These are phyloP conservation scores for Luscinia luscinia DNA, from an alignment of 2,797 vertebrate species.

Conservation along the genomic window DNA sequence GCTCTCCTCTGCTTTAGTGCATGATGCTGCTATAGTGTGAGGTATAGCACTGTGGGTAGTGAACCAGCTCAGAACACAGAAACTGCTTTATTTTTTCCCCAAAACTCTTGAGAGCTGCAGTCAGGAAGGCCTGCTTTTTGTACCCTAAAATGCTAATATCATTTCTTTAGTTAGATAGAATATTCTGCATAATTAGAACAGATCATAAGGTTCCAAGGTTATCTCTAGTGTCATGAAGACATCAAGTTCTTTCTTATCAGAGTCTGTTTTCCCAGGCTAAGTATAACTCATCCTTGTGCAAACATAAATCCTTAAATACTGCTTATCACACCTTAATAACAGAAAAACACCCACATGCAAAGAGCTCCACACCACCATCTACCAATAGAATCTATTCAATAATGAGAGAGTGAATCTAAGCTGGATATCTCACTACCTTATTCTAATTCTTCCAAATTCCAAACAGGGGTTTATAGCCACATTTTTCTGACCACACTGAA, in stretches of 20 bases:
- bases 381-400: not conserved
- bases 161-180: conserved; percentile 76
- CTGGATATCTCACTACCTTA: not conserved
- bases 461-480: not conserved
- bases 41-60: no score
- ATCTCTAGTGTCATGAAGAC: conserved; percentile 73
- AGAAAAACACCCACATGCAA: not conserved
- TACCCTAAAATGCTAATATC: conserved; percentile 47
- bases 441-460: not conserved
- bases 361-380: not conserved
- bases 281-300: conserved; percentile 23
- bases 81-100: conserved; percentile 82
- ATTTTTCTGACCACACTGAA: not conserved
- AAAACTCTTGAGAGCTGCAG: conserved; percentile 57
- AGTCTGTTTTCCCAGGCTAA: conserved; percentile 51
- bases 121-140: conserved; percentile 50
- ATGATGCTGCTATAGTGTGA: accelerated
- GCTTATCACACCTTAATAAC: not conserved
- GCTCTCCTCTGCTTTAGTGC: not conserved
- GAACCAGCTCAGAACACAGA: conserved; percentile 12
- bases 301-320: not conserved
- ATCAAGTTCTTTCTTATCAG: conserved; percentile 70
- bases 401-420: not conserved
- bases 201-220: conserved; percentile 80
- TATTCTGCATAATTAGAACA: conserved; percentile 81